Evolutionary conservation across 2,113 vertebrate genomes (phyloP).

Genomic region (Corythaixoides concolor): DNA sequence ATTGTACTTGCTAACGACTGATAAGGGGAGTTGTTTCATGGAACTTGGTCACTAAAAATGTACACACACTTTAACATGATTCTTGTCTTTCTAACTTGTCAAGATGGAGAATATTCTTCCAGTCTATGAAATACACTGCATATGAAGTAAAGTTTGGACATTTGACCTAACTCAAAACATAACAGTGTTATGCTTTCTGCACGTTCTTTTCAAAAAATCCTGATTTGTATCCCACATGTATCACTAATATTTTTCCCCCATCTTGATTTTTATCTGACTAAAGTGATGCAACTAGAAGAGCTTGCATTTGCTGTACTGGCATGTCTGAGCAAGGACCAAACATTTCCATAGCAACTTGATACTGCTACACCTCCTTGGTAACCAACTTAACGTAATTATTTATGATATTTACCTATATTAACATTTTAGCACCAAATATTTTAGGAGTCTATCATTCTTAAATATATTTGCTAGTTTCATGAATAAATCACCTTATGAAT

Average conservation of each 20-base stretch:
- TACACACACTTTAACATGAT: background rate
- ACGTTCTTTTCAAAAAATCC: background rate
- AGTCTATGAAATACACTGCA: background rate
- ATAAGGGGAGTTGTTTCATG: background rate
- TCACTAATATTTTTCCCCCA: background rate
- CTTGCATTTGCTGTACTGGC: background rate
- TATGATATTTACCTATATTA: conserved; percentile 42
- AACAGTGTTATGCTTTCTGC: background rate
- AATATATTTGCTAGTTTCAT: background rate
- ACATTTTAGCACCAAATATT: conserved; percentile 26
- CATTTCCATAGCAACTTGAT: conserved; percentile 62
- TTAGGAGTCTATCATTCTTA: conserved; percentile 5
- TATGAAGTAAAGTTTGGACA: background rate
- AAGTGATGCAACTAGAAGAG: background rate
- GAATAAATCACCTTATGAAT: conserved; percentile 25
- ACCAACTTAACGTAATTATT: conserved; percentile 58
- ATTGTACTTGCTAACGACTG: background rate
- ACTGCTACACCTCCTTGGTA: conserved; percentile 40
- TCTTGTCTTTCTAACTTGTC: background rate
- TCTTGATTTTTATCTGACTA: background rate
- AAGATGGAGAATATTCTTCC: background rate
- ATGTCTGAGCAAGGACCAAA: background rate
- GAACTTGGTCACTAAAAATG: background rate
- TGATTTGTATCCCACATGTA: too few species aligned
- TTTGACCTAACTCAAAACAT: background rate